phyloP scores from a whole-genome alignment of 1,140 invertebrate genomes.

The Euwallacea similis region DNA sequence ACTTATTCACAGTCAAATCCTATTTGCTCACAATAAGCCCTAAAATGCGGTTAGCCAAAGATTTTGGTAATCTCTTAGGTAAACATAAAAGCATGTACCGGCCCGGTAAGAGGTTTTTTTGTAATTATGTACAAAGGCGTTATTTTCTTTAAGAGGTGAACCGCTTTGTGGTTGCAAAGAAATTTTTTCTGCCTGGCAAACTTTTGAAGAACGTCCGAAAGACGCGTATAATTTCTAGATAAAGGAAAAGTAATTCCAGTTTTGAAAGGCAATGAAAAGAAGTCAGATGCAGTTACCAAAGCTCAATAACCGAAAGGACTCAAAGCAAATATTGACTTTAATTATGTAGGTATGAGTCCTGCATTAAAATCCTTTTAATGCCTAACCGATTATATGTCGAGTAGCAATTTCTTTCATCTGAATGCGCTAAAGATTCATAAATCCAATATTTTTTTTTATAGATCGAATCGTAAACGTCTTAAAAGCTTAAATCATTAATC shows the following conservation, averaged over 20 bases:
- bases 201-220: neutral
- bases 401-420: too few species aligned
- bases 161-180: slow-evolving; percentile 8
- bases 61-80: slow-evolving; percentile 16
- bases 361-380: too few species aligned
- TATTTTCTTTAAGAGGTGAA: slow-evolving; percentile 13
- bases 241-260: slow-evolving; percentile 2
- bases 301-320: neutral
- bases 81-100: slow-evolving; percentile 20
- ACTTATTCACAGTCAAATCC: slow-evolving; percentile 12
- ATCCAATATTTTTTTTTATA: too few species aligned
- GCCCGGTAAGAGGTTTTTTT: slow-evolving; percentile 16
- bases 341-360: too few species aligned
- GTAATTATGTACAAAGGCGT: slow-evolving; percentile 20
- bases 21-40: slow-evolving; percentile 18
- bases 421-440: too few species aligned
- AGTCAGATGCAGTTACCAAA: neutral
- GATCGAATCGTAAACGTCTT: too few species aligned
- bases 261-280: neutral
- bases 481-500: too few species aligned
- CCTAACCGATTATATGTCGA: too few species aligned
- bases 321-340: neutral
- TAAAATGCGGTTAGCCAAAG: slow-evolving; percentile 25
- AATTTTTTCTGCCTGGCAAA: slow-evolving; percentile 6
- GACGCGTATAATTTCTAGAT: neutral